Evolutionary conservation across 2,888 invertebrate species (phyloP).

Genomic region (Ophion slaviceki): DNA sequence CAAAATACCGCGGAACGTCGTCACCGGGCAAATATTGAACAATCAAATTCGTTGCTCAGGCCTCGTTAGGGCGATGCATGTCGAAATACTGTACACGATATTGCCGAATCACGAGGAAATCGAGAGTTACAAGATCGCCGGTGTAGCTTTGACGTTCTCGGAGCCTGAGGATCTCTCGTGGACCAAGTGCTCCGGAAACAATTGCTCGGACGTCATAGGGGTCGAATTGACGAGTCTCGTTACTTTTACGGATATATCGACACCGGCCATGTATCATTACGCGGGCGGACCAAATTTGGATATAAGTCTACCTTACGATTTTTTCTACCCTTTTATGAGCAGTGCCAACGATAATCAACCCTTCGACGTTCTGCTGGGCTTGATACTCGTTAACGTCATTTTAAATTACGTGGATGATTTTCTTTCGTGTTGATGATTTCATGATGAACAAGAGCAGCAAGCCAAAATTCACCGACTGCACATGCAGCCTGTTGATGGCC

Average conservation of each 20-base stretch:
- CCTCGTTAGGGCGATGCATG: slow-evolving; percentile 77
- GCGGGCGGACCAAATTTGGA: slow-evolving; percentile 88
- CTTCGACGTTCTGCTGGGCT: not conserved
- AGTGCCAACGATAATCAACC: slow-evolving; percentile 8
- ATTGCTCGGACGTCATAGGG: slow-evolving; percentile 73
- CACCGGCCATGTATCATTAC: slow-evolving; percentile 83
- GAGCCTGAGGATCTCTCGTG: slow-evolving; percentile 75
- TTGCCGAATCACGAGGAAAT: slow-evolving; percentile 75
- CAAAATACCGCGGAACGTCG: slow-evolving; percentile 75
- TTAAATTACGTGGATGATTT: not conserved
- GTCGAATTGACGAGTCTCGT: slow-evolving; percentile 76
- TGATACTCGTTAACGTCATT: not conserved
- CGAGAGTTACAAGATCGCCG: slow-evolving; percentile 77
- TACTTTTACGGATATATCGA: slow-evolving; percentile 84
- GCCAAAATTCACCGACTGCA: no score
- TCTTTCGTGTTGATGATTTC: not conserved
- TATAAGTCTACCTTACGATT: slow-evolving; percentile 88
- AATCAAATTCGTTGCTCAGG: slow-evolving; percentile 77
- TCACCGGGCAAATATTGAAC: slow-evolving; percentile 72
- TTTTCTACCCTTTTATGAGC: slow-evolving; percentile 89
- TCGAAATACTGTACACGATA: slow-evolving; percentile 77
- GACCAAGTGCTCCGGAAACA: slow-evolving; percentile 74
- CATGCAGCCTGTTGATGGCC: no score
- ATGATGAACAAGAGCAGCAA: no score
- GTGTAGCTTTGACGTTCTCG: slow-evolving; percentile 75